phyloP scores from a whole-genome alignment of 2,888 invertebrate species.

The Ryuthela nishihirai region DNA sequence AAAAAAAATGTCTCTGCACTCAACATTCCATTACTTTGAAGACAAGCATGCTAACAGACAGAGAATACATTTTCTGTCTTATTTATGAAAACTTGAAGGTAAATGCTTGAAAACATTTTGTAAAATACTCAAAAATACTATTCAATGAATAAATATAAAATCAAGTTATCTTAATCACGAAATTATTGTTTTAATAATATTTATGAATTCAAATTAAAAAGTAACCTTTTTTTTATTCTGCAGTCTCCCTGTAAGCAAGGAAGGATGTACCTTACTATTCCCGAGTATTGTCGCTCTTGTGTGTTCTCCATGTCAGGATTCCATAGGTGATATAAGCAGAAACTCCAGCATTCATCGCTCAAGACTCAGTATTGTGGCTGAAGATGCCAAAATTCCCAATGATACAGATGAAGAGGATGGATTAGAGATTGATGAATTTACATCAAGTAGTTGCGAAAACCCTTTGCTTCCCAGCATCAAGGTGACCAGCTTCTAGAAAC shows the following conservation, averaged over 20 bases:
- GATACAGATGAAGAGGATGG: background rate
- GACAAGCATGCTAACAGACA: no score
- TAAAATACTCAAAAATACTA: background rate
- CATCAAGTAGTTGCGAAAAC: background rate
- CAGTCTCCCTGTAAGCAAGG: conserved; percentile 7
- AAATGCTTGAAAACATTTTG: conserved; percentile 3
- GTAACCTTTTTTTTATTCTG: background rate
- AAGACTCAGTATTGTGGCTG: conserved; percentile 26
- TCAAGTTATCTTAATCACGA: background rate
- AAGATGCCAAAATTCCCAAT: conserved; percentile 1
- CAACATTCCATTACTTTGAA: no score
- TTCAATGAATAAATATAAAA: background rate
- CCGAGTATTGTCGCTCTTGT: background rate
- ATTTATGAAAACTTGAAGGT: conserved; percentile 2
- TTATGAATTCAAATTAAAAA: background rate
- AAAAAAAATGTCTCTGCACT: no score
- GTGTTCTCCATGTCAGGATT: conserved; percentile 1
- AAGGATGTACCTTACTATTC: background rate
- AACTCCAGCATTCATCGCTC: conserved; percentile 16
- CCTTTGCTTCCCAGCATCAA: conserved; percentile 16
- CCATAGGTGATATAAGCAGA: background rate
- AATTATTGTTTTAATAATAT: background rate
- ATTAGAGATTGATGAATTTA: conserved; percentile 3
- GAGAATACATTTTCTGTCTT: no score
- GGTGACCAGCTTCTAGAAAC: conserved; percentile 25